Conservation (phyloP, 2,888 invertebrate species). For the Meta bourneti region DNA sequence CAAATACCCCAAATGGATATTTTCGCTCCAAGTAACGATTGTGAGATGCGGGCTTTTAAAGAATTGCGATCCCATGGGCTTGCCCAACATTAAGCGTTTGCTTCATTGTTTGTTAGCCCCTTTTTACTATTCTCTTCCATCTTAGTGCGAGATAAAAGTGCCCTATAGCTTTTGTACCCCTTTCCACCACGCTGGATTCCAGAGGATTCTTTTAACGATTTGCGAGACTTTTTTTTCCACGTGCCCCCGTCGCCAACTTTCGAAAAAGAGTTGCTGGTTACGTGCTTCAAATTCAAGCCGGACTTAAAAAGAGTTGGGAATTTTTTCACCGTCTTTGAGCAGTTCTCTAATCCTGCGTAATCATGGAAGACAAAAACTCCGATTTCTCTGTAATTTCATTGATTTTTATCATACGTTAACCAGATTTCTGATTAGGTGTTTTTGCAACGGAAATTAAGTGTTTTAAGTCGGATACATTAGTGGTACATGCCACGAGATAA, state of each 20-base stretch:
- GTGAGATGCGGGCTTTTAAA: constrained; percentile 67
- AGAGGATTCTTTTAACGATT: constrained; percentile 6
- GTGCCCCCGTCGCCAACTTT: background rate
- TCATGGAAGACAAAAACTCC: background rate
- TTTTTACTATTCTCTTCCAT: constrained; percentile 39
- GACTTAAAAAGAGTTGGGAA: background rate
- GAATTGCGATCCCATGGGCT: constrained; percentile 63
- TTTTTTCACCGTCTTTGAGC: background rate
- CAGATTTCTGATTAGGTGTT: background rate
- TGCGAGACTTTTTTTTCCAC: background rate
- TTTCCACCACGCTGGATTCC: background rate
- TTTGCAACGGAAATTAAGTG: background rate
- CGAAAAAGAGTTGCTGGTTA: background rate
- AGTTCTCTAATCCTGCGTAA: background rate
- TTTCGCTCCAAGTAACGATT: constrained; percentile 71
- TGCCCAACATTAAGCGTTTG: constrained; percentile 48
- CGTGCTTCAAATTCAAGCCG: background rate
- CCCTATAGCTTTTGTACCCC: constrained; percentile 18
- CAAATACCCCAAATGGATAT: constrained; percentile 74
- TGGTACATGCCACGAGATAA: too few relatives aligned
- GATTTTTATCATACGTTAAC: background rate
- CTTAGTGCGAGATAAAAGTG: constrained; percentile 39
- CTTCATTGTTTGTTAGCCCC: constrained; percentile 72
- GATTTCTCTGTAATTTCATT: background rate
- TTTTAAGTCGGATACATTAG: background rate